Conservation (phyloP, 2,888 invertebrate species). For the Melinopterus prodromus region DNA sequence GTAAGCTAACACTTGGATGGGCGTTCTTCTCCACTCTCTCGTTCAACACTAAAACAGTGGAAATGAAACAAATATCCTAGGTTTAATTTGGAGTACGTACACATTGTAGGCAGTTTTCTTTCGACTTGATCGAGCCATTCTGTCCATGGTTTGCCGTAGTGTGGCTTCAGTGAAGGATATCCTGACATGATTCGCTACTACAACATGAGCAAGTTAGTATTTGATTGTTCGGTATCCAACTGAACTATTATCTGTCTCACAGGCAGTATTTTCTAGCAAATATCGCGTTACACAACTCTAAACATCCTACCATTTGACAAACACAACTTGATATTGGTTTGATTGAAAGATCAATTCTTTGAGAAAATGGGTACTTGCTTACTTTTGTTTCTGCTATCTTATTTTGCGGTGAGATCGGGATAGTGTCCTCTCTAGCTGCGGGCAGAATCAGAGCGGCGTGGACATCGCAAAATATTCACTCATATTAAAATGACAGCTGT, state of each 20-base stretch:
- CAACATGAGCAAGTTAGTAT: background rate
- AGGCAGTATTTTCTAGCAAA: no score
- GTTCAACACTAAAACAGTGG: constrained; percentile 29
- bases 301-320: no score
- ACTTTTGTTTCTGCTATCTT: no score
- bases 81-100: constrained; percentile 24
- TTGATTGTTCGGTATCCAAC: no score
- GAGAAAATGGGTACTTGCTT: no score
- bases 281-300: no score
- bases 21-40: constrained; percentile 26
- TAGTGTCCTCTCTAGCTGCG: background rate
- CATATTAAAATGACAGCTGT: constrained; percentile 40
- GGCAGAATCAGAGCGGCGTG: background rate
- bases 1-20: constrained; percentile 42
- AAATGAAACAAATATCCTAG: no score
- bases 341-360: no score
- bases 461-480: constrained; percentile 35
- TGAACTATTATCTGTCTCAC: no score
- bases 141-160: constrained; percentile 33
- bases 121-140: constrained; percentile 34
- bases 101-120: constrained; percentile 23
- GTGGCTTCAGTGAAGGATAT: constrained; percentile 31
- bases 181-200: constrained; percentile 34
- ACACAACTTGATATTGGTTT: no score
- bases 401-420: no score